phyloP scores from a whole-genome alignment of 1,140 invertebrate species.

The Drosophila virilis region DNA sequence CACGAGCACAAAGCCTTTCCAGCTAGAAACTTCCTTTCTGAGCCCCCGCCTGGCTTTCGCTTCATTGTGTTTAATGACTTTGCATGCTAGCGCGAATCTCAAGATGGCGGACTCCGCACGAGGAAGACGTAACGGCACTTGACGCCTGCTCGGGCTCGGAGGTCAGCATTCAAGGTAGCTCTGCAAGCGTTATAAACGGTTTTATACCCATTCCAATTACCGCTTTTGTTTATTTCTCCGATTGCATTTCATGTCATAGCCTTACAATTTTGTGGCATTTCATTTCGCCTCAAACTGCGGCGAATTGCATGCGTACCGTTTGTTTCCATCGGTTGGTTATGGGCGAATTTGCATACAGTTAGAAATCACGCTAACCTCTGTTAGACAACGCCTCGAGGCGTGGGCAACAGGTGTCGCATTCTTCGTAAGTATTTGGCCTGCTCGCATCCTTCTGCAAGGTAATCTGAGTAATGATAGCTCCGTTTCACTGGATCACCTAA shows the following conservation, averaged over 20 bases:
- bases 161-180: conserved; percentile 39
- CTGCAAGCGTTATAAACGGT: conserved; percentile 33
- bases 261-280: conserved; percentile 28
- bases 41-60: conserved; percentile 60
- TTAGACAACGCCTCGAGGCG: conserved; percentile 4
- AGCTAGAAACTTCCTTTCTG: conserved; percentile 53
- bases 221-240: conserved; percentile 38
- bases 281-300: conserved; percentile 12
- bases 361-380: conserved; percentile 58
- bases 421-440: neutral
- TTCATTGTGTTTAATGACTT: conserved; percentile 75
- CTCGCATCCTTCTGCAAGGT: neutral
- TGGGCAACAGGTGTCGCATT: conserved; percentile 60
- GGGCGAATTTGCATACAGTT: conserved; percentile 67
- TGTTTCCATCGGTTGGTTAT: conserved; percentile 61
- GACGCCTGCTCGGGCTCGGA: neutral
- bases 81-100: conserved; percentile 48
- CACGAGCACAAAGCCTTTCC: conserved; percentile 52
- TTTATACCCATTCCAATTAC: neutral
- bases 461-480: no score
- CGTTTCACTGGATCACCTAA: no score
- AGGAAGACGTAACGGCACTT: neutral
- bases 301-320: conserved; percentile 51
- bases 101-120: conserved; percentile 26
- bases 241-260: conserved; percentile 66